Base-by-base conservation (phyloP, 2,797 vertebrate genomes). In the Macropodus opercularis region DNA sequence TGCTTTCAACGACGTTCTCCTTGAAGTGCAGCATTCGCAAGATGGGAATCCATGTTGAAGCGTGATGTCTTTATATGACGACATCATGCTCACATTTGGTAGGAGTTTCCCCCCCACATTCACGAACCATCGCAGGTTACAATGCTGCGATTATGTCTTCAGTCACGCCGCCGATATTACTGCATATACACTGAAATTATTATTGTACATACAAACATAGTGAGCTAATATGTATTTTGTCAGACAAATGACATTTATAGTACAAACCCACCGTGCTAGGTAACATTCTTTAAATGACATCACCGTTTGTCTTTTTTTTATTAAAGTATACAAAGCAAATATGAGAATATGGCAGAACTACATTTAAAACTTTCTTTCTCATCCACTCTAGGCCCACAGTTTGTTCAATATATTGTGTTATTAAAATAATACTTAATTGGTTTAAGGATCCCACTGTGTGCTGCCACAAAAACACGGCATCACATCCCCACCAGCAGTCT, bases 371-470 rank as follows among this genome's bases (percentile, higher is more conserved):
- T 22, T 54, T 63, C 32, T 29, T 53, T 41, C 44, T 60, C 23
- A 4, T 52, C 11, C 68, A 23, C 40, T 27, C 15, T 21, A 35
- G 63, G 48, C 39, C 24, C 43, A 63, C 21, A 41, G 47, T 54
- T 63, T 69, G 65, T 43, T 42, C 40, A 44, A 64, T 47, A 55
- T 79, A 72, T 62, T 36, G 60, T 58, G 57, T 51, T 57, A 69
- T 72, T 85, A 69, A 75, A 78, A 74, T 72, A 12, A 69, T 32
- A 40, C 34, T 58, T 79, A 75, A 79, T 81, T 77, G 69, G 38
- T 79, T 79, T 13, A 41, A 74, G 54, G 40, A 40, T 58, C 69
- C 48, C 10, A 53, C 75, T 73, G 77, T 35, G 70, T 38, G 15
- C 51, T 73, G 51, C 60, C 67, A 73, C 63, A 77, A 68, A 81